Conservation (phyloP, 2,797 vertebrate species). For the Melanogrammus aeglefinus region DNA sequence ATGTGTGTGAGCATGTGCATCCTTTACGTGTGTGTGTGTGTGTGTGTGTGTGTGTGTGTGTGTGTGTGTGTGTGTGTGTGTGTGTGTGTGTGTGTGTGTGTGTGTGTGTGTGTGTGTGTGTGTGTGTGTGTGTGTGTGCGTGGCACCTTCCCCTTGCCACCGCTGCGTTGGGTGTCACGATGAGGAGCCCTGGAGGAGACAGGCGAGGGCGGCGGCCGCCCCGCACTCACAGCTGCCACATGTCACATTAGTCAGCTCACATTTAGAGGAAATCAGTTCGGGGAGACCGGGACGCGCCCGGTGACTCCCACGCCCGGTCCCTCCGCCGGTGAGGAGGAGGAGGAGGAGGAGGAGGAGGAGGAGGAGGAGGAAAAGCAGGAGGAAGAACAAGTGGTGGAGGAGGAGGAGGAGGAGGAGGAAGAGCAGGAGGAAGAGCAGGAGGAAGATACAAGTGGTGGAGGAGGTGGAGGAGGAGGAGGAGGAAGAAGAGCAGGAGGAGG, state of each 20-base stretch:
- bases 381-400: no score
- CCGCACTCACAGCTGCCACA: conserved; percentile 78
- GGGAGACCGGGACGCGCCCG: conserved; percentile 75
- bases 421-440: no score
- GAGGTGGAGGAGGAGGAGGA: no score
- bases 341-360: no score
- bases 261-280: conserved; percentile 81
- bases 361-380: no score
- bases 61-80: conserved; percentile 27
- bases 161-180: conserved; percentile 69
- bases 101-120: conserved; percentile 32
- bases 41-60: conserved; percentile 24
- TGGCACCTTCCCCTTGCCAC: conserved; percentile 52
- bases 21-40: conserved; percentile 26
- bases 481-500: no score
- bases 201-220: conserved; percentile 65
- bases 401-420: no score
- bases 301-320: conserved; percentile 70
- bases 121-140: conserved; percentile 23
- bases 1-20: conserved; percentile 32
- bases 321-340: no score
- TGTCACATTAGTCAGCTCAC: conserved; percentile 82
- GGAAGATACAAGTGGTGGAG: no score
- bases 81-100: conserved; percentile 31
- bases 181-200: conserved; percentile 82